Percentiles rank a stretch among this genome's conserved stretches.
Evolutionary conservation across 2,888 invertebrate species (phyloP).

Genomic region (Trichopoda pennipes): DNA sequence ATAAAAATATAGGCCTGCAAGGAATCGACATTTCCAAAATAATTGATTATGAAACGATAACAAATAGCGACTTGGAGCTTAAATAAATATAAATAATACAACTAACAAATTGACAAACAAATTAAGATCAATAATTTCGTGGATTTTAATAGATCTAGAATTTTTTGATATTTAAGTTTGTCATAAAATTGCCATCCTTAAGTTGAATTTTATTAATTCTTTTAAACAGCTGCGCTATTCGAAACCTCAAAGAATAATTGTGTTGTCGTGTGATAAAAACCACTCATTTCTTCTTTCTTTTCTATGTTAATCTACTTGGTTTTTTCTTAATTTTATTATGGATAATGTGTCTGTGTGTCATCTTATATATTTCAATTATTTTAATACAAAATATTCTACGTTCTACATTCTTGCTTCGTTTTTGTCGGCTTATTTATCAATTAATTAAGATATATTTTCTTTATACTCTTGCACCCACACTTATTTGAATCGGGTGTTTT

Average conservation of each 20-base stretch:
- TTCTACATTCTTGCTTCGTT: neutral
- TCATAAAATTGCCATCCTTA: too few species aligned
- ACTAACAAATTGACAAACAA: too few species aligned
- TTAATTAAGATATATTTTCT: conserved; percentile 30
- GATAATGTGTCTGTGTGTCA: neutral
- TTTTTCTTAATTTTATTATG: neutral
- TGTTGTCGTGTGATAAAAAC: neutral
- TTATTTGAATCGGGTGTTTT: too few species aligned
- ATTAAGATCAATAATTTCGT: too few species aligned
- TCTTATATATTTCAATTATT: conserved; percentile 36
- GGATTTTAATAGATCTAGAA: too few species aligned
- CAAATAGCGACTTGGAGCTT: too few species aligned
- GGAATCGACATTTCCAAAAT: too few species aligned
- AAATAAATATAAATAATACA: too few species aligned
- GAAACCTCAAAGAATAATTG: neutral
- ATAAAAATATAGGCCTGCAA: too few species aligned
- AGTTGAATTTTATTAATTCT: neutral
- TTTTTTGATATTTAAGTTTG: too few species aligned
- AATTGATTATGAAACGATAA: too few species aligned
- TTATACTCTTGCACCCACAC: conserved; percentile 6
- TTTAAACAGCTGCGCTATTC: conserved; percentile 7
- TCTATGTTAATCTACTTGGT: neutral
- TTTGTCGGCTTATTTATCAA: conserved; percentile 11
- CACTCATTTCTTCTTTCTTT: neutral
- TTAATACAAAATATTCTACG: conserved; percentile 15